Conservation (phyloP, 2,797 vertebrate species). For the Masticophis lateralis region DNA sequence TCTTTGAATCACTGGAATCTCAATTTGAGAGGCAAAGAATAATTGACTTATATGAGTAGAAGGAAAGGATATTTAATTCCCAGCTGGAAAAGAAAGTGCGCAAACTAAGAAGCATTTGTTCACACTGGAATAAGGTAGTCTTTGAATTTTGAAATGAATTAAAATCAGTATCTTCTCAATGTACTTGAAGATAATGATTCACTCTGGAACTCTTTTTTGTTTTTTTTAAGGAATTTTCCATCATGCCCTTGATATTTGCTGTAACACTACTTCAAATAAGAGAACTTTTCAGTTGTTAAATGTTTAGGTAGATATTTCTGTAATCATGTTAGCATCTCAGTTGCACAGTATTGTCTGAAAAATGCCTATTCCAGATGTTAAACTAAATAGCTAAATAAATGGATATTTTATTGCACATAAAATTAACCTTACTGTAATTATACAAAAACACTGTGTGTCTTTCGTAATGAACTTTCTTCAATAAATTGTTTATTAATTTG, state of each 20-base stretch:
- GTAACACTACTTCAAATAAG: neutral
- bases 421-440: neutral
- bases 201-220: slow-evolving; percentile 37
- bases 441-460: neutral
- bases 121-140: slow-evolving; percentile 60
- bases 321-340: neutral
- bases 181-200: slow-evolving; percentile 38
- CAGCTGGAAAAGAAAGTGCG: slow-evolving; percentile 63
- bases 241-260: neutral
- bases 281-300: neutral
- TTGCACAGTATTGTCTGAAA: neutral
- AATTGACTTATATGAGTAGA: slow-evolving; percentile 61
- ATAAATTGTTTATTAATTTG: neutral
- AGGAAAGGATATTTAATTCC: slow-evolving; percentile 57
- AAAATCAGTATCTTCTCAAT: slow-evolving; percentile 57
- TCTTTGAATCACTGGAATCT: slow-evolving; percentile 50
- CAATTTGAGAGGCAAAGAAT: slow-evolving; percentile 59
- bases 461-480: neutral
- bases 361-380: neutral
- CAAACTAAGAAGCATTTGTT: slow-evolving; percentile 64
- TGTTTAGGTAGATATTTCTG: neutral
- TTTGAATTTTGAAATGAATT: slow-evolving; percentile 61
- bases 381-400: neutral
- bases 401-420: neutral
- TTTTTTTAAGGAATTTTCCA: slow-evolving; percentile 43